A percentile compares a stretch with the other conserved stretches of the same genome.
phyloP scores from a whole-genome alignment of 2,797 vertebrate species.

The Harpagifer antarcticus region DNA sequence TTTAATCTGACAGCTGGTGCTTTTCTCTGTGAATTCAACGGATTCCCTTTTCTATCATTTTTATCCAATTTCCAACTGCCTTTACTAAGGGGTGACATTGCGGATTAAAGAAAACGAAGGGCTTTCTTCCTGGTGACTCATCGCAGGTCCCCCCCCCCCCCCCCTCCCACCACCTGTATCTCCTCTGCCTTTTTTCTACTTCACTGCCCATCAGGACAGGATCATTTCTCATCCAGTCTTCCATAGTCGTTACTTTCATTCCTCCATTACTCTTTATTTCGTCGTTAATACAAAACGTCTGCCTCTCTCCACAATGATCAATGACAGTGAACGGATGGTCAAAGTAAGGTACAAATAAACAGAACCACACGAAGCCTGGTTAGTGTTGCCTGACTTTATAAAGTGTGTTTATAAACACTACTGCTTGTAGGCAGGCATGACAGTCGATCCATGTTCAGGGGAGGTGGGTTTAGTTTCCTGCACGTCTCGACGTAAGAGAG shows the following conservation, averaged over 20 bases:
- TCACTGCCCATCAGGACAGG: conserved; percentile 23
- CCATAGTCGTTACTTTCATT: conserved; percentile 22
- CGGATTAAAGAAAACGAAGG: conserved; percentile 3
- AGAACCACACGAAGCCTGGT: too few relatives aligned
- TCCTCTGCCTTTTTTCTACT: conserved; percentile 24
- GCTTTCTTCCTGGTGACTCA: conserved; percentile 54
- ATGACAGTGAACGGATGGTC: too few relatives aligned
- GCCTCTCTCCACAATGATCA: too few relatives aligned
- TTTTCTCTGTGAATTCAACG: neutral
- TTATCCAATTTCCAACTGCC: conserved; percentile 1
- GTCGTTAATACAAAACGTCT: too few relatives aligned
- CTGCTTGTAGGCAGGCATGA: too few relatives aligned
- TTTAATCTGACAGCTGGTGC: neutral
- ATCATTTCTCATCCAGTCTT: conserved; percentile 39
- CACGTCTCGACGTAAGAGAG: too few relatives aligned
- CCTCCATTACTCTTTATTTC: conserved; percentile 11
- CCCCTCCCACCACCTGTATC: neutral
- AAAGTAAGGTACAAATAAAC: too few relatives aligned
- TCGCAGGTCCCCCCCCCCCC: conserved; percentile 10
- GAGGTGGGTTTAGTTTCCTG: too few relatives aligned
- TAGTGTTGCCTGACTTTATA: too few relatives aligned
- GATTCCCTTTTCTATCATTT: conserved; percentile 1
- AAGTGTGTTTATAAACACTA: too few relatives aligned
- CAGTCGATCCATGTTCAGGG: too few relatives aligned
- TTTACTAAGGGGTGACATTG: conserved; percentile 17